Percentiles rank a stretch among this genome's conserved stretches.
These are phyloP conservation scores for Nemopilema nomurai DNA, from an alignment of 30 jellyfish, hydroid and myxozoan species.

Conservation along the genomic window DNA sequence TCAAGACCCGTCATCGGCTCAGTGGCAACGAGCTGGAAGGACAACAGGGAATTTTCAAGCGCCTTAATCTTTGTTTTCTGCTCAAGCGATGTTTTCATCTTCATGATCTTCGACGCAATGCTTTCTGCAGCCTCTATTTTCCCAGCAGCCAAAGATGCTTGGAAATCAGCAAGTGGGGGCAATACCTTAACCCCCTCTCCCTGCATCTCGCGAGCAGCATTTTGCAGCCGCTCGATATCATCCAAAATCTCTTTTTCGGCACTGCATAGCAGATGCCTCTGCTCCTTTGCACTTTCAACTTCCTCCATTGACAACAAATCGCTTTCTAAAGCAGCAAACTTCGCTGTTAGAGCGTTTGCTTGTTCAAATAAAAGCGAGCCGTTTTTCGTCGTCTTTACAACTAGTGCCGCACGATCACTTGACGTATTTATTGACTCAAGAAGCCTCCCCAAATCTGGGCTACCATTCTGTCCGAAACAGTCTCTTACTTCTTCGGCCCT, in stretches of 20 bases:
- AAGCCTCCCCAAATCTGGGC: neutral
- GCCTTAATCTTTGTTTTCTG: neutral
- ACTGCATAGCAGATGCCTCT: neutral
- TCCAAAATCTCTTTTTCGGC: neutral
- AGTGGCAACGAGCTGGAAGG: neutral
- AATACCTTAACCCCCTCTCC: neutral
- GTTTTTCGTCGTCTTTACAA: neutral
- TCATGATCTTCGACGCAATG: neutral
- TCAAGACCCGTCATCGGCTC: neutral
- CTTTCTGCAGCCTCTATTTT: neutral
- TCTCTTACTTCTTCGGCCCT: slow-evolving; percentile 3
- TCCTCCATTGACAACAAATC: neutral
- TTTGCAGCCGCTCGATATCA: neutral
- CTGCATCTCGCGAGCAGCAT: neutral
- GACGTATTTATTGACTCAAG: neutral
- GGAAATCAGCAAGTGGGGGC: slow-evolving; percentile 1
- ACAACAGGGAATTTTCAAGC: neutral
- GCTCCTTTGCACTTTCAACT: neutral
- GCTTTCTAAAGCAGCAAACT: neutral
- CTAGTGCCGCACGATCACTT: neutral
- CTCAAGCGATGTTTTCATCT: neutral
- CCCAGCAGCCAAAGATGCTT: neutral
- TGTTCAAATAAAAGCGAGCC: neutral
- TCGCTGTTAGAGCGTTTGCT: neutral
- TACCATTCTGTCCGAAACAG: neutral